phyloP scores from a whole-genome alignment of 2,888 invertebrate species.

The Eupithecia dodoneata region DNA sequence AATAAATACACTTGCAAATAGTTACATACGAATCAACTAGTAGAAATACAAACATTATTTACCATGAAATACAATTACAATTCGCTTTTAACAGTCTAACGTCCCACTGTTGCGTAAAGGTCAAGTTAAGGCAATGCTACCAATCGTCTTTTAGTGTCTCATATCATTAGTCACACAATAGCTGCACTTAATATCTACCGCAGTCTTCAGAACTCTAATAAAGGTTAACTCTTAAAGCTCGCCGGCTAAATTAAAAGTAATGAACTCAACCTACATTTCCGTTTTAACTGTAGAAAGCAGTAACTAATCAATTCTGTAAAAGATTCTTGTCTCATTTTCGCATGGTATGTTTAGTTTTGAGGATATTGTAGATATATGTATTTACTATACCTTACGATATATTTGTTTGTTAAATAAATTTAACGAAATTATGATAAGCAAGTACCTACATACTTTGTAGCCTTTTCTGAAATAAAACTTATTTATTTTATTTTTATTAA shows the following conservation, averaged over 20 bases:
- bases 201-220: slow-evolving; percentile 40
- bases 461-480: no score
- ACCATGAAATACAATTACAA: neutral
- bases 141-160: neutral
- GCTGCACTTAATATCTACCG: slow-evolving; percentile 10
- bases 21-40: neutral
- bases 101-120: neutral
- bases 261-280: slow-evolving; percentile 41
- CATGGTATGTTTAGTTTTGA: neutral
- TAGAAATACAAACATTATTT: neutral
- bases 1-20: neutral
- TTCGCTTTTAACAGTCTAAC: neutral
- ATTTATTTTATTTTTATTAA: no score
- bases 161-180: neutral
- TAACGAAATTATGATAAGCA: no score
- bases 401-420: no score
- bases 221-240: slow-evolving; percentile 42
- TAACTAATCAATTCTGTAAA: neutral
- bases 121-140: neutral
- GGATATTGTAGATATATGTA: no score
- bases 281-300: neutral
- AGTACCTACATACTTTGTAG: no score
- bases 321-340: neutral
- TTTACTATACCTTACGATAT: no score
- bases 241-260: slow-evolving; percentile 44